Evolutionary conservation across 2,888 invertebrate genomes (phyloP), one percentile per base, ranked within the genome.

Genomic region (Parnassius smintheus): DNA sequence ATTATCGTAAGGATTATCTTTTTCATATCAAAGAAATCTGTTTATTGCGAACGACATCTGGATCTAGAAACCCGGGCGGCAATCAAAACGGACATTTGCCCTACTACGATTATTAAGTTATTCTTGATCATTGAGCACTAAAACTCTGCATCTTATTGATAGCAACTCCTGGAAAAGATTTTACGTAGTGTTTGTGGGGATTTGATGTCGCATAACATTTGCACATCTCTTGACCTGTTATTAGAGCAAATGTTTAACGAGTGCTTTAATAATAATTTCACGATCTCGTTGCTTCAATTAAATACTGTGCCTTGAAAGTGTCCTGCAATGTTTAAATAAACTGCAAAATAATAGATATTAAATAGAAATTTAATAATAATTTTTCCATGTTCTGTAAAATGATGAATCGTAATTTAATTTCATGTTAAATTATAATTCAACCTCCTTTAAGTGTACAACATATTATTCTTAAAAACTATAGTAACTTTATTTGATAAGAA

Each of bases 31-130:
- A 42, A 55, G 10, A 51, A n/a, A 45, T 12, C 13, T 44, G 35
- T 64, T 56, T 41, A 64, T 56, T 52, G 46, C 63, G 25, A 54
- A 46, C n/a, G 51, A 55, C 56, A 13, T 51, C 44, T 60, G 48
- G 53, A 61, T 41, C 52, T 53, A 57, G 60, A 57, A 60, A 54
- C 42, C 2, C 53, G n/a, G 48, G 22, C n/a, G 42, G 50, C 44
- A n/a, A 4, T 53, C 22, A 11, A 50, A 55, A 60, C 44, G 66
- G 65, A 68, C 66, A 67, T 56, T 56, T 60, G 18, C 18, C 18
- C 18, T 18, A 18, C 18, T 46, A 62, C 65, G 65, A 71, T 72
- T 70, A 72, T 69, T 63, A 66, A 68, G 69, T 71, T 68, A 72
- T 69, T 68, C 68, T 64, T 63, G 68, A 64, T 62, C 58, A 63